A percentile compares a stretch with the other conserved stretches of the same genome.
phyloP scores from a whole-genome alignment of 2,797 vertebrate species.

The Anas flavirostris region DNA sequence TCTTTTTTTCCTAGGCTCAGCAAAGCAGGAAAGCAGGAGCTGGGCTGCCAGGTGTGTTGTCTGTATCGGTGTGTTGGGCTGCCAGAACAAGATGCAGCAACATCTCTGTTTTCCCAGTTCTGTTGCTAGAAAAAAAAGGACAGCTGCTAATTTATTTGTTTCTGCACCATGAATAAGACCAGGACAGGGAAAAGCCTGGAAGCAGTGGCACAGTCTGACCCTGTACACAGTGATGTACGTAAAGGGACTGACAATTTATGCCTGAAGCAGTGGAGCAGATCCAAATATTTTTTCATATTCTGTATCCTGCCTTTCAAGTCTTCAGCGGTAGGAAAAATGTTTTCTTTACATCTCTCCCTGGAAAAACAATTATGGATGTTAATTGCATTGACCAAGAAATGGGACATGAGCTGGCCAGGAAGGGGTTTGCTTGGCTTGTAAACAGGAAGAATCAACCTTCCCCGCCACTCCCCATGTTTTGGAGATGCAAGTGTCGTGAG shows the following conservation, averaged over 20 bases:
- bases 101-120: neutral
- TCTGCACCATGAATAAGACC: neutral
- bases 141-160: neutral
- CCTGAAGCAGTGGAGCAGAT: neutral
- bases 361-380: slow-evolving; percentile 64
- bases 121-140: neutral
- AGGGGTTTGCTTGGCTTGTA: slow-evolving; percentile 5
- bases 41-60: neutral
- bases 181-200: neutral
- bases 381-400: slow-evolving; percentile 34
- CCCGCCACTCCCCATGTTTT: neutral
- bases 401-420: slow-evolving; percentile 37
- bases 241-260: neutral
- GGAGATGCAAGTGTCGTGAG: neutral
- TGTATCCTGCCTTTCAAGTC: slow-evolving; percentile 52
- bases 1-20: neutral
- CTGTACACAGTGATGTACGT: neutral
- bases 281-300: slow-evolving; percentile 10
- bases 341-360: slow-evolving; percentile 58
- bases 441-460: slow-evolving; percentile 70
- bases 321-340: neutral
- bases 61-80: neutral
- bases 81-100: neutral
- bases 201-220: neutral
- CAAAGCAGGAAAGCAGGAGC: neutral